A percentile compares a stretch with the other conserved stretches of the same genome.
Conservation (phyloP, 2,888 invertebrate species). For the Brenthis hecate region DNA sequence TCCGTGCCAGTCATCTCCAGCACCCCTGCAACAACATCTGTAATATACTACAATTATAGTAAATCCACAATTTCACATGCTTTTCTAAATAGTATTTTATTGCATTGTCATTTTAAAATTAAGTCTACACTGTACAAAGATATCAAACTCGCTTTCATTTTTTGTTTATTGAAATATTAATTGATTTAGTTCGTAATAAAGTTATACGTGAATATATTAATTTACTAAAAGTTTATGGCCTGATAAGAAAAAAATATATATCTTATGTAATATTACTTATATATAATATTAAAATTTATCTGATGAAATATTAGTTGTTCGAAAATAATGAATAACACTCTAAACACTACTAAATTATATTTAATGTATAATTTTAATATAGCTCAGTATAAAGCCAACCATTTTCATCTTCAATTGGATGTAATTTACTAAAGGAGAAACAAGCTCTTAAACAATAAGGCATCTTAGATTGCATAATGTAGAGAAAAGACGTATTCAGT, state of each 20-base stretch:
- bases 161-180: too few species aligned
- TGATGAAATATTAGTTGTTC: neutral
- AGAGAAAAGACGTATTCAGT: slow-evolving; percentile 3
- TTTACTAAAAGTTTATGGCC: too few species aligned
- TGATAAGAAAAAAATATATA: neutral
- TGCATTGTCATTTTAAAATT: too few species aligned
- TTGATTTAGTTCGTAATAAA: too few species aligned
- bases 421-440: neutral
- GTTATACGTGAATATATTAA: too few species aligned
- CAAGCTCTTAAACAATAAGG: slow-evolving; percentile 9
- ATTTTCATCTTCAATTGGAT: neutral
- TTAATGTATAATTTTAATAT: neutral
- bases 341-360: too few species aligned
- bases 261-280: neutral
- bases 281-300: neutral
- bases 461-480: slow-evolving; percentile 1
- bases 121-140: too few species aligned
- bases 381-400: neutral
- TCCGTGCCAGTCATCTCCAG: slow-evolving; percentile 93
- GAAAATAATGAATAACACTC: too few species aligned
- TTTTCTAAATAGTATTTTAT: too few species aligned
- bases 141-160: too few species aligned
- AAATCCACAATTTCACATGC: too few species aligned
- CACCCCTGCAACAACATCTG: slow-evolving; percentile 83
- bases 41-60: slow-evolving; percentile 11